phyloP scores from a whole-genome alignment of 1,140 invertebrate genomes.

The Dysdera silvatica region DNA sequence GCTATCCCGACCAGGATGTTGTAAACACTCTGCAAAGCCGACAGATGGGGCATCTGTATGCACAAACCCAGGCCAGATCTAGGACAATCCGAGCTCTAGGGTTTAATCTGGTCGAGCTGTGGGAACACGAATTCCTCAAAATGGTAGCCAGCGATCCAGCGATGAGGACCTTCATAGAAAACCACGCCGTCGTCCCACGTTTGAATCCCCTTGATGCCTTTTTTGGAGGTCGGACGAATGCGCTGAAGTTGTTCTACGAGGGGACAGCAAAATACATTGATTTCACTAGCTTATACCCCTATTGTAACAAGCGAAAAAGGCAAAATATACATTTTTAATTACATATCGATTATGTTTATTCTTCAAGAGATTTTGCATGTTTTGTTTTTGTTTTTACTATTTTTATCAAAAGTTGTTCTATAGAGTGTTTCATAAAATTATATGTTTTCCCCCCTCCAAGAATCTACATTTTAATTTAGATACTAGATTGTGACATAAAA shows the following conservation, averaged over 20 bases:
- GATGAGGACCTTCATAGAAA: background rate
- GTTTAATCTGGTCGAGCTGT: background rate
- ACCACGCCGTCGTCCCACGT: background rate
- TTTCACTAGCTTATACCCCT: background rate
- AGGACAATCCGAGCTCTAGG: background rate
- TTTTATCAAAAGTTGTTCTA: too few relatives aligned
- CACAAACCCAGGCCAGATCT: background rate
- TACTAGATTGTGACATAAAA: background rate
- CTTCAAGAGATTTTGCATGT: too few relatives aligned
- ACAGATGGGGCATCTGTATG: background rate
- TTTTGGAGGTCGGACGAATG: background rate
- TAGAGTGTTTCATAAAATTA: too few relatives aligned
- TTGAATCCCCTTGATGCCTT: background rate
- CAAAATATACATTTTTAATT: too few relatives aligned
- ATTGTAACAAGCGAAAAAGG: too few relatives aligned
- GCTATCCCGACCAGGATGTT: background rate
- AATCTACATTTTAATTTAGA: background rate
- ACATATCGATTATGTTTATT: too few relatives aligned
- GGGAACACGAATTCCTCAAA: background rate
- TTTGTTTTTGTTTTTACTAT: too few relatives aligned
- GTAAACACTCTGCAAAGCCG: background rate
- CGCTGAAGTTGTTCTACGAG: background rate
- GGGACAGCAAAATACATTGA: background rate
- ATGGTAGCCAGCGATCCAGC: background rate
- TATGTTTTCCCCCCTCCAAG: too few relatives aligned